phyloP scores from a whole-genome alignment of 2,113 vertebrate genomes.

The Thunnus thynnus region DNA sequence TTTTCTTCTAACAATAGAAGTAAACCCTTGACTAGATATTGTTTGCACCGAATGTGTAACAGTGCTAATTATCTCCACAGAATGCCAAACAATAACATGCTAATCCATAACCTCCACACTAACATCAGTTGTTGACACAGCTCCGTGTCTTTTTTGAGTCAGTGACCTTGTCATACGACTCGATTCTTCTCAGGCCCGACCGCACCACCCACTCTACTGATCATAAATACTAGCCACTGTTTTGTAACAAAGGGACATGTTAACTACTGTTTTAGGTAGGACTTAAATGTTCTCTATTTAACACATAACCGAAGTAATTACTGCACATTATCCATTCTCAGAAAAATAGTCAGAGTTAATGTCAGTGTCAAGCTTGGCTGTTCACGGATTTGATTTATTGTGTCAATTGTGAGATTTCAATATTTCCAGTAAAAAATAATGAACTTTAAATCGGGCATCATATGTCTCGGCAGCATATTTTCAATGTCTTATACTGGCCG shows the following conservation, averaged over 20 bases:
- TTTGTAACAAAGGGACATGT: constrained; percentile 43
- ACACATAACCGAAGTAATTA: constrained; percentile 57
- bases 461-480: constrained; percentile 52
- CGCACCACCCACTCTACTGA: constrained; percentile 10
- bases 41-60: constrained; percentile 22
- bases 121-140: constrained; percentile 28
- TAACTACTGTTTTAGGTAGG: constrained; percentile 47
- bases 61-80: constrained; percentile 49
- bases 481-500: constrained; percentile 35
- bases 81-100: constrained; percentile 47
- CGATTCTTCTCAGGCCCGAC: constrained; percentile 15
- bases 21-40: constrained; percentile 22
- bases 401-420: constrained; percentile 64
- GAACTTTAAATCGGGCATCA: constrained; percentile 53
- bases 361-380: constrained; percentile 46
- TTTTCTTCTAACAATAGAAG: constrained; percentile 23
- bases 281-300: constrained; percentile 45
- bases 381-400: constrained; percentile 66
- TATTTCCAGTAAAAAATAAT: constrained; percentile 49
- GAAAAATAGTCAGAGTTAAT: constrained; percentile 51
- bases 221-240: constrained; percentile 31
- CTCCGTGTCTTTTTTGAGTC: constrained; percentile 19
- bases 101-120: constrained; percentile 42
- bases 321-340: constrained; percentile 54
- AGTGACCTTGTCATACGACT: constrained; percentile 41